A percentile compares a stretch with the other conserved stretches of the same genome.
phyloP scores from a whole-genome alignment of 2,888 invertebrate species.

The Idaea biselata region DNA sequence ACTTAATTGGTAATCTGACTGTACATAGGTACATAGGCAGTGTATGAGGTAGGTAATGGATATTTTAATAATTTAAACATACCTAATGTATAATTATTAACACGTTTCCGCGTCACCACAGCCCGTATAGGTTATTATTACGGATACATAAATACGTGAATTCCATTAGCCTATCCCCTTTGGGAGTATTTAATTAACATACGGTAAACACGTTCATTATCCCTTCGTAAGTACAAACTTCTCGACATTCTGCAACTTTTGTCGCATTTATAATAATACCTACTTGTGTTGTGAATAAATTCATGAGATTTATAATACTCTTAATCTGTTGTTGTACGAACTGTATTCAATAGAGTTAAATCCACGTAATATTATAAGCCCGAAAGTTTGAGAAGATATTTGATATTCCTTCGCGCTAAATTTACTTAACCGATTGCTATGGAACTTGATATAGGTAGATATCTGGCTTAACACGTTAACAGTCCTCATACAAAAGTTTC shows the following conservation, averaged over 20 bases:
- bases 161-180: constrained; percentile 59
- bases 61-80: background rate
- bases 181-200: constrained; percentile 68
- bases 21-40: background rate
- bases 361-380: background rate
- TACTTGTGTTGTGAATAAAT: constrained; percentile 4
- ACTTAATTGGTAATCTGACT: too few species aligned
- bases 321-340: background rate
- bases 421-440: too few species aligned
- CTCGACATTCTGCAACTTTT: constrained; percentile 37
- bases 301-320: constrained; percentile 10
- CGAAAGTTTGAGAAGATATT: too few species aligned
- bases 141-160: constrained; percentile 47
- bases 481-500: too few species aligned
- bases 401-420: too few species aligned
- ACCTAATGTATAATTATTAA: background rate
- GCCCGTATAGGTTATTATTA: constrained; percentile 21
- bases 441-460: too few species aligned
- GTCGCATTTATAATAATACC: constrained; percentile 34
- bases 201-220: constrained; percentile 63
- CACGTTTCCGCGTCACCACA: constrained; percentile 31
- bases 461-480: too few species aligned
- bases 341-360: background rate
- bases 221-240: constrained; percentile 45
- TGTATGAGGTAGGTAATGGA: background rate